phyloP scores from a whole-genome alignment of 2,113 vertebrate genomes.

The Barbus barbus region DNA sequence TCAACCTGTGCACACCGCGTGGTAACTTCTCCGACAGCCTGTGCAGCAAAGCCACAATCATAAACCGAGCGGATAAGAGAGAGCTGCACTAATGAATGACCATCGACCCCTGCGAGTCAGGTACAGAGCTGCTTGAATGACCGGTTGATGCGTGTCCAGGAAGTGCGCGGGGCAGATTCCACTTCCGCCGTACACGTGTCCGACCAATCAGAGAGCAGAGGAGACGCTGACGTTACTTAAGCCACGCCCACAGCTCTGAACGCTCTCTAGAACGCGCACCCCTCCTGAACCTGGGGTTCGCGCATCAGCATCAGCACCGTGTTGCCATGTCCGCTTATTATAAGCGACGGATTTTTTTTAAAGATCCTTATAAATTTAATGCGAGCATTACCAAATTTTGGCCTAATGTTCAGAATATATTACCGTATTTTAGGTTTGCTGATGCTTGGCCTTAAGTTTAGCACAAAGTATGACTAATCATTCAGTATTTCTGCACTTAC shows the following conservation, averaged over 20 bases:
- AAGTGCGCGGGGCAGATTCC: slow-evolving; percentile 53
- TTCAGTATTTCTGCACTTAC: neutral
- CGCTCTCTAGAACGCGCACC: slow-evolving; percentile 40
- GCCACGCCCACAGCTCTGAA: slow-evolving; percentile 54
- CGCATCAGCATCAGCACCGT: slow-evolving; percentile 61
- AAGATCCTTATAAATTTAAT: neutral
- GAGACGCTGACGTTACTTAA: slow-evolving; percentile 11
- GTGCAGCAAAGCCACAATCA: slow-evolving; percentile 66
- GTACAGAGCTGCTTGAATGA: slow-evolving; percentile 23
- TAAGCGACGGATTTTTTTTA: too few species aligned
- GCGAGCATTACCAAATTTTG: neutral
- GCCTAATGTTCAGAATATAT: neutral
- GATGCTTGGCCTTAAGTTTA: neutral
- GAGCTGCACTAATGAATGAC: slow-evolving; percentile 3
- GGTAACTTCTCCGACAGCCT: slow-evolving; percentile 61
- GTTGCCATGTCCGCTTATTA: neutral
- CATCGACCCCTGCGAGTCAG: neutral
- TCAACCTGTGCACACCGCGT: slow-evolving; percentile 59
- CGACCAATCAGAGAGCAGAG: slow-evolving; percentile 62
- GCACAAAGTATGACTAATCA: neutral
- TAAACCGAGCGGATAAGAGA: slow-evolving; percentile 56
- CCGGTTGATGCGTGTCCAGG: slow-evolving; percentile 71
- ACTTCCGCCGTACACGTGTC: slow-evolving; percentile 65
- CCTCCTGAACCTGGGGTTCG: neutral
- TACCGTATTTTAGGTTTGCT: neutral